Conservation (phyloP, 1,140 invertebrate genomes). For the Pseudomyrmex cubaensis region DNA sequence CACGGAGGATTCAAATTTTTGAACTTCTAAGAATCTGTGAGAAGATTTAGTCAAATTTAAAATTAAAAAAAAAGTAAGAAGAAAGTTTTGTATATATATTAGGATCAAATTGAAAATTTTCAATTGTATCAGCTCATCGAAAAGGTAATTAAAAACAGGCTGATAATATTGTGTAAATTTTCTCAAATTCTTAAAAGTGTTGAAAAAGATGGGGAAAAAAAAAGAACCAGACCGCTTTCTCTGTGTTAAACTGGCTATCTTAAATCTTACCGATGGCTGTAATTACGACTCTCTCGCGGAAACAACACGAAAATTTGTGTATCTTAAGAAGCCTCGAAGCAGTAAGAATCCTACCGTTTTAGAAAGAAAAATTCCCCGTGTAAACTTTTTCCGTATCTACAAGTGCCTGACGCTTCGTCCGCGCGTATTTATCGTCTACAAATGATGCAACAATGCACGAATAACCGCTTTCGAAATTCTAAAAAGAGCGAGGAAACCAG, state of each 20-base stretch:
- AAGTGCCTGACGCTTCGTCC: constrained; percentile 72
- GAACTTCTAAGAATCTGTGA: not conserved
- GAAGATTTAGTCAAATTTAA: not conserved
- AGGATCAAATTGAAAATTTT: too few species aligned
- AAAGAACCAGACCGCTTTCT: too few species aligned
- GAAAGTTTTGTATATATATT: too few species aligned
- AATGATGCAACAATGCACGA: constrained; percentile 59
- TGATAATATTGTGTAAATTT: too few species aligned
- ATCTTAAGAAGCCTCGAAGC: constrained; percentile 7
- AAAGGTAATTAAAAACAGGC: too few species aligned
- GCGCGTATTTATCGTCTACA: constrained; percentile 66
- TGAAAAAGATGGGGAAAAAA: not conserved
- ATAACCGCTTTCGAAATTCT: constrained; percentile 65
- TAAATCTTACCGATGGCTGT: constrained; percentile 11
- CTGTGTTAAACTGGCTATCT: not conserved
- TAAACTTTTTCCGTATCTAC: constrained; percentile 61
- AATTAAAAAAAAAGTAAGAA: too few species aligned
- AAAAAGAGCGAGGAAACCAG: constrained; percentile 23
- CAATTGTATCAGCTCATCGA: too few species aligned
- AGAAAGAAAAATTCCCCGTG: constrained; percentile 37
- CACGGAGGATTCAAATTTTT: not conserved
- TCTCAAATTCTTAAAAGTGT: too few species aligned
- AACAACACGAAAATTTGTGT: not conserved
- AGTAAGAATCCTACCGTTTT: constrained; percentile 5
- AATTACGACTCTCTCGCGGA: not conserved